Evolutionary conservation across 2,888 invertebrate genomes (phyloP), one percentile per base, ranked within the genome.

Genomic region (Corythucha ciliata): DNA sequence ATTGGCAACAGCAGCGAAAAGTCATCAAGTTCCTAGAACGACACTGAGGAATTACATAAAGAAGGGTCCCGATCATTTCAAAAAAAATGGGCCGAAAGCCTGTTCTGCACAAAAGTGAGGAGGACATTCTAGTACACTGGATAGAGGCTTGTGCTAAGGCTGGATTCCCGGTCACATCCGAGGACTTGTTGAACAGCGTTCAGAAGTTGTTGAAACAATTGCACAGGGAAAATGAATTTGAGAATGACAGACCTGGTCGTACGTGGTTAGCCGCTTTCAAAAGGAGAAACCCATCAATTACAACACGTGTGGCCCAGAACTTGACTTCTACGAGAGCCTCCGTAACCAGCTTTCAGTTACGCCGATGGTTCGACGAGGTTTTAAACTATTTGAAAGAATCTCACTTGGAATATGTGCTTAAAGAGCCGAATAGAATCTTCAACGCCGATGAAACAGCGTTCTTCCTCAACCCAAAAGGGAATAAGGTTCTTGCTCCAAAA

Each of bases 361-460:
- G 54, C 3, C 42, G 52, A 29, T 67, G 66, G 66, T 66, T 64
- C 56, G 26, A 52, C 32, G 59, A 58, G 56, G 59, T 64, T 8
- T 47, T 58, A 46, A 48, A 42, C 3, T 65, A 65, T 57, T 56
- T 66, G 42, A 48, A 53, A 32, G 58, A 60, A 40, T 54, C 59
- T 20, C 26, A 63, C 16, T 34, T 55, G 27, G 55, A 60, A 21
- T 21, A 33, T 10, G 57, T 63, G 36, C 49, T 63, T 32, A 33
- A 54, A 27, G 58, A 66, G 53, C 62, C 63, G 18, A 40, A 45
- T 6, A 50, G 64, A 27, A 58, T 66, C 46, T 67, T 63, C 48
- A 67, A 67, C 57, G 57, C 57, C 16, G 68, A 68, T 57, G 67
- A 69, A 54, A 63, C 63, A 20, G 65, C 63, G 2, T 67, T 68